Percentiles rank a stretch among this genome's conserved stretches.
phyloP scores from a whole-genome alignment of 2,888 invertebrate genomes.

The Protonemura montana region DNA sequence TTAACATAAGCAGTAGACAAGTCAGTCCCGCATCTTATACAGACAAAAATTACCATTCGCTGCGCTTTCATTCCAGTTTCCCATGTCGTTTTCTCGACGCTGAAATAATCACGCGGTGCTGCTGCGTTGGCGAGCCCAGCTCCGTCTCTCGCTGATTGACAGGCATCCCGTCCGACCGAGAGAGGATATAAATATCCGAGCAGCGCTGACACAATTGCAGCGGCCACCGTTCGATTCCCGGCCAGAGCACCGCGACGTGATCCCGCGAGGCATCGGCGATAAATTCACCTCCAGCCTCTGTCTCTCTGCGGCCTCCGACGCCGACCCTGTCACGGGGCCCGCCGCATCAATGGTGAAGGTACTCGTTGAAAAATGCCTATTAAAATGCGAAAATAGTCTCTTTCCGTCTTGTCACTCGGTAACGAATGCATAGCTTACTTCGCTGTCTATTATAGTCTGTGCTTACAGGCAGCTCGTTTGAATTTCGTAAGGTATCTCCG shows the following conservation, averaged over 20 bases:
- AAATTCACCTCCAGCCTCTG: neutral
- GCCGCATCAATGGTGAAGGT: neutral
- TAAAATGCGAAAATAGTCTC: neutral
- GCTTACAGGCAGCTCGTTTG: neutral
- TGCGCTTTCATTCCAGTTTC: neutral
- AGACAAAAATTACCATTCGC: neutral
- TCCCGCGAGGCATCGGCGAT: neutral
- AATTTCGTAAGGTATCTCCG: neutral
- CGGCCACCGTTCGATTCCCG: neutral
- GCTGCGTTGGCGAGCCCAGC: neutral
- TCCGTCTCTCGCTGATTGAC: slow-evolving; percentile 1
- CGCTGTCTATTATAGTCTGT: neutral
- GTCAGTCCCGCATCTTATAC: neutral
- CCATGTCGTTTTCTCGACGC: neutral
- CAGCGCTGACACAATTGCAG: slow-evolving; percentile 10
- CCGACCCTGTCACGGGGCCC: neutral
- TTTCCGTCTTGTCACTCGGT: neutral
- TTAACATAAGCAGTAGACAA: neutral
- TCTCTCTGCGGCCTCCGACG: neutral
- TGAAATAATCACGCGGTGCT: neutral
- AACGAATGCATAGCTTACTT: neutral
- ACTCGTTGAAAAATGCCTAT: neutral
- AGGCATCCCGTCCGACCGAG: neutral
- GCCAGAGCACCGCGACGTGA: neutral
- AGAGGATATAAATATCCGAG: neutral